Conservation (phyloP, 2,113 vertebrate genomes). For the Misgurnus anguillicaudatus region DNA sequence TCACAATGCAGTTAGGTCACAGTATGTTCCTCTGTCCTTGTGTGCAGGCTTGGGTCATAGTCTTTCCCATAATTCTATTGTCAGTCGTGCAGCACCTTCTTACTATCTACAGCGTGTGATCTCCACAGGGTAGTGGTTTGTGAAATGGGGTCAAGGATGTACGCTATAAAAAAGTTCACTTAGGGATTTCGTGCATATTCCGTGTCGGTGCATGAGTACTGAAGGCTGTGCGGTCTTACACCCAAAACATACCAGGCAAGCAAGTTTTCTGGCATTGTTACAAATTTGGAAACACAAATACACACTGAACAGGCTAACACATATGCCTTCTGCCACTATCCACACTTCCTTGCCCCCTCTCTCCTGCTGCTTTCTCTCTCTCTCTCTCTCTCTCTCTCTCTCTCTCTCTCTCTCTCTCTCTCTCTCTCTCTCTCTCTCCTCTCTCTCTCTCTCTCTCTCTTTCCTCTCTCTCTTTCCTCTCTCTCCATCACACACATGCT, state of each 20-base stretch:
- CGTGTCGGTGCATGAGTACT: not conserved
- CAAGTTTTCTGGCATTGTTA: slow-evolving; percentile 41
- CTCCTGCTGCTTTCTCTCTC: slow-evolving; percentile 1
- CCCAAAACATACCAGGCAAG: not conserved
- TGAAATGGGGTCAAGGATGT: slow-evolving; percentile 32
- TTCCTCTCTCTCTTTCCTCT: slow-evolving; percentile 29
- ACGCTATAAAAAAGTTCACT: slow-evolving; percentile 16
- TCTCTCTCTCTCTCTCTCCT: slow-evolving; percentile 27
- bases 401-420: slow-evolving; percentile 39
- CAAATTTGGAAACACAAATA: slow-evolving; percentile 21
- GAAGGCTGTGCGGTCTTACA: not conserved
- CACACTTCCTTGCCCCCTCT: slow-evolving; percentile 52
- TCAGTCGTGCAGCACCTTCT: slow-evolving; percentile 9
- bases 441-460: slow-evolving; percentile 38
- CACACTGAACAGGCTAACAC: slow-evolving; percentile 47
- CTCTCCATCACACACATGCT: slow-evolving; percentile 51
- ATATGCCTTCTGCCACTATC: slow-evolving; percentile 63
- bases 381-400: not conserved
- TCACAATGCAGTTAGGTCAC: no score
- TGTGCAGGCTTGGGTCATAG: not conserved
- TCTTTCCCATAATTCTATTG: slow-evolving; percentile 10
- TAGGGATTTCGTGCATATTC: not conserved
- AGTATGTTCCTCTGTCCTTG: not conserved
- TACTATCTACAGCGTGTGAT: not conserved
- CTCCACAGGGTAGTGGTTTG: slow-evolving; percentile 18